A percentile compares a stretch with the other conserved stretches of the same genome.
Conservation (phyloP, 2,797 vertebrate species). For the Bovichtus variegatus region DNA sequence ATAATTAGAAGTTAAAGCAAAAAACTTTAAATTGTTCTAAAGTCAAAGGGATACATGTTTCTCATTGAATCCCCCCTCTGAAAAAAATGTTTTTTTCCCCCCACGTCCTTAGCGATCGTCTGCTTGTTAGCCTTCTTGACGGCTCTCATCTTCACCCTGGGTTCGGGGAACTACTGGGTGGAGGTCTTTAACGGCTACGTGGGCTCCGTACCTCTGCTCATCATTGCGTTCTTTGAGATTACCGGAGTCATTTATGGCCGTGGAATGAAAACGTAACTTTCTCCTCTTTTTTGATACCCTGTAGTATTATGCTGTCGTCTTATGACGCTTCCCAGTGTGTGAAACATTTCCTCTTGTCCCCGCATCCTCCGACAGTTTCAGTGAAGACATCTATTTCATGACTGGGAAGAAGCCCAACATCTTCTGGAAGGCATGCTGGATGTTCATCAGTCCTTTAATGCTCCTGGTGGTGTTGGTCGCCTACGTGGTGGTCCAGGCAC, state of each 20-base stretch:
- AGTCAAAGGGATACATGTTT: not conserved
- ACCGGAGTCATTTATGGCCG: constrained; percentile 83
- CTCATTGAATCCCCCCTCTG: not conserved
- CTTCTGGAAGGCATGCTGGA: constrained; percentile 91
- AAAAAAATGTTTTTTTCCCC: not conserved
- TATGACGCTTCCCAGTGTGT: accelerated
- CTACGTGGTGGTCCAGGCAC: constrained; percentile 83
- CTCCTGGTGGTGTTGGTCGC: constrained; percentile 86
- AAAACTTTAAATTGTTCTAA: not conserved
- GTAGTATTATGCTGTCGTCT: not conserved
- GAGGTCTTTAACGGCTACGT: constrained; percentile 91
- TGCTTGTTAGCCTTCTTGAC: constrained; percentile 84
- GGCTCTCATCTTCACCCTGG: constrained; percentile 88
- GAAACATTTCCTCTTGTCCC: not conserved
- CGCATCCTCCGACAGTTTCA: constrained; percentile 84
- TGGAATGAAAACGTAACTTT: constrained; percentile 87
- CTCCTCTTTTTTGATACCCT: not conserved
- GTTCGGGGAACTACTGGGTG: constrained; percentile 95
- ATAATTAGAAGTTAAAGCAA: too few species aligned
- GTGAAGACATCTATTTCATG: constrained; percentile 90
- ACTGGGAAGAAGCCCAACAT: constrained; percentile 86
- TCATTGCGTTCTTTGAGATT: constrained; percentile 90
- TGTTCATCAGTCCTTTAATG: constrained; percentile 90
- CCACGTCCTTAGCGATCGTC: constrained; percentile 76
- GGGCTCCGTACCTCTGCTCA: constrained; percentile 88